Evolutionary conservation across 2,888 invertebrate genomes (phyloP).

Genomic region (Pediacus dermestoides): DNA sequence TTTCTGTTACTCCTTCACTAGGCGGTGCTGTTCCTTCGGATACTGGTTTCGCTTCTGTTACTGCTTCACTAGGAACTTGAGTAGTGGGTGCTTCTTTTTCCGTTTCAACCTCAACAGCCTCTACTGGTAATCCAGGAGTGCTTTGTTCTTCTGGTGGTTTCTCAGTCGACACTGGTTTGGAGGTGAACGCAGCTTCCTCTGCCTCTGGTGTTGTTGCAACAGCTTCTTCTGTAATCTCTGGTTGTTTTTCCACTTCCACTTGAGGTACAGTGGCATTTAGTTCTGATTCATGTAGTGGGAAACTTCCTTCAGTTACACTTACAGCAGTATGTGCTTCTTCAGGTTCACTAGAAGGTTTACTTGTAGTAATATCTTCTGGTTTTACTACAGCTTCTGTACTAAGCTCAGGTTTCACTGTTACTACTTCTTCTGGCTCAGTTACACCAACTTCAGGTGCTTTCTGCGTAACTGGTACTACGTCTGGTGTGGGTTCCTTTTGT

Average conservation of each 20-base stretch:
- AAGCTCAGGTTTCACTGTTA: constrained; percentile 3
- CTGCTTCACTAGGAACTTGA: constrained; percentile 14
- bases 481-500: constrained; percentile 7
- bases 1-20: constrained; percentile 11
- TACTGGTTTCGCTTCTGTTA: constrained; percentile 5
- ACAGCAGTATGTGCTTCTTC: constrained; percentile 8
- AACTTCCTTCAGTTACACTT: constrained; percentile 10
- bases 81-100: neutral
- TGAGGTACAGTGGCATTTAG: neutral
- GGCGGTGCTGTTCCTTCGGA: neutral
- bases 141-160: too few species aligned
- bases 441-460: constrained; percentile 1
- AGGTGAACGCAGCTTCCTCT: constrained; percentile 3
- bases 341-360: constrained; percentile 13
- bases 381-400: constrained; percentile 7
- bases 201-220: too few species aligned
- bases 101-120: neutral
- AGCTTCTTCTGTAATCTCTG: constrained; percentile 1
- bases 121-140: too few species aligned
- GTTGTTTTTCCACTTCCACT: constrained; percentile 1
- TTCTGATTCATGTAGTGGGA: constrained; percentile 5
- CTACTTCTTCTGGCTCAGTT: neutral
- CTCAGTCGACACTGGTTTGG: too few species aligned
- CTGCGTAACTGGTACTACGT: neutral
- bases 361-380: constrained; percentile 11